Evolutionary conservation across 2,797 vertebrate species (phyloP).

Genomic region (Acanthurus leucopareius): DNA sequence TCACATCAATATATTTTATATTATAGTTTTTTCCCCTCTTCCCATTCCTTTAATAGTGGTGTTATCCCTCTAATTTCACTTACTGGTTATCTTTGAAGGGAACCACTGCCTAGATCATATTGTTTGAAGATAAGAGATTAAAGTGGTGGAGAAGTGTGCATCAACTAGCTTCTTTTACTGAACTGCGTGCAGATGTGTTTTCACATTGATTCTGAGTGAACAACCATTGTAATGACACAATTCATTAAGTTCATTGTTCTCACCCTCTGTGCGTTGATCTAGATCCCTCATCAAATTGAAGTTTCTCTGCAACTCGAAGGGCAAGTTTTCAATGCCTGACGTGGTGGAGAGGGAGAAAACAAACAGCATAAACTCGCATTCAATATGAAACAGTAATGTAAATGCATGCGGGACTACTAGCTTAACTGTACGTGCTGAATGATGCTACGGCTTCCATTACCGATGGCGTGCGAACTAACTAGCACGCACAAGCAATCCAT

Average conservation of each 20-base stretch:
- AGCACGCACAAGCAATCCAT: background rate
- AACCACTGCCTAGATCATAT: background rate
- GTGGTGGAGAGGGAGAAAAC: background rate
- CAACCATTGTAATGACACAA: background rate
- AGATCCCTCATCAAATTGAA: conserved; percentile 98
- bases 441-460: background rate
- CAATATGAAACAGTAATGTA: background rate
- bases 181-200: background rate
- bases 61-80: no score
- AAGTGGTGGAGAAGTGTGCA: background rate
- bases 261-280: conserved; percentile 98
- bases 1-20: no score
- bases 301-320: conserved; percentile 97
- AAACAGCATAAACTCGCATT: conserved; percentile 16
- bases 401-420: background rate
- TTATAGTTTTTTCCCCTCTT: background rate
- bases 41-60: no score
- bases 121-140: background rate
- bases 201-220: background rate
- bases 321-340: conserved; percentile 96
- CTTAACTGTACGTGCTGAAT: background rate
- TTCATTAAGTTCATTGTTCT: conserved; percentile 41
- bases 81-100: background rate
- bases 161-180: background rate
- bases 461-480: background rate